These are phyloP conservation scores for Epizoanthus fatuus DNA, from an alignment of 92 coral and sea anemone genomes.

Conservation along the genomic window DNA sequence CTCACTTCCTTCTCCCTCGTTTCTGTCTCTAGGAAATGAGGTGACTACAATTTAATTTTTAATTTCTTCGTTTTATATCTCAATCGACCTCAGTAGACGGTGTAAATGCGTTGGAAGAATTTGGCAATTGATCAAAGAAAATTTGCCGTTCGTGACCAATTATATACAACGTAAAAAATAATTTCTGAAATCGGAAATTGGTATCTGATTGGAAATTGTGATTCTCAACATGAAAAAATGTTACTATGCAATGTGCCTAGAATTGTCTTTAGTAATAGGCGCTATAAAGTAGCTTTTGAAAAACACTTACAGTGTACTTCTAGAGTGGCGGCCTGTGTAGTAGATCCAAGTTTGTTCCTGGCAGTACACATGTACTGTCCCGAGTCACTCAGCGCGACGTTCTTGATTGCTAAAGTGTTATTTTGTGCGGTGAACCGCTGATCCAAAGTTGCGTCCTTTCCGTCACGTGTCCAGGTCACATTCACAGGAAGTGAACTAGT, in stretches of 20 bases:
- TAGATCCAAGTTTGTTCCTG: not conserved
- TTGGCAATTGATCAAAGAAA: no score
- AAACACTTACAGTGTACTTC: conserved; percentile 28
- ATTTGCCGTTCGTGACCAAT: no score
- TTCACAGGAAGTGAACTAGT: conserved; percentile 36
- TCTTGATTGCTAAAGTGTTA: not conserved
- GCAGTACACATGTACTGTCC: conserved; percentile 26
- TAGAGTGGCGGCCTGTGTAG: conserved; percentile 2
- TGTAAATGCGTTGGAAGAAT: no score
- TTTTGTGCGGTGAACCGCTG: conserved; percentile 20
- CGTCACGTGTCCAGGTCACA: conserved; percentile 10
- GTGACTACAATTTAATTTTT: no score
- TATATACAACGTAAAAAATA: no score
- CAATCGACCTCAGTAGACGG: no score
- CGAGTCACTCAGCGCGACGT: not conserved
- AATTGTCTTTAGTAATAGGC: not conserved
- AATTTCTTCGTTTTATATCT: no score
- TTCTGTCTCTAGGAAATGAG: no score
- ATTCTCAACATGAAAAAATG: no score
- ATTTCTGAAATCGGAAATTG: not conserved
- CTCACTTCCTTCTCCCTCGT: no score
- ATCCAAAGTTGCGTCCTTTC: conserved; percentile 25
- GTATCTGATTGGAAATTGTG: no score
- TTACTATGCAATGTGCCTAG: not conserved
- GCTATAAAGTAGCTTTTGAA: not conserved